Base-by-base conservation (phyloP, 1,140 invertebrate species). In the Drosophila truncata region DNA sequence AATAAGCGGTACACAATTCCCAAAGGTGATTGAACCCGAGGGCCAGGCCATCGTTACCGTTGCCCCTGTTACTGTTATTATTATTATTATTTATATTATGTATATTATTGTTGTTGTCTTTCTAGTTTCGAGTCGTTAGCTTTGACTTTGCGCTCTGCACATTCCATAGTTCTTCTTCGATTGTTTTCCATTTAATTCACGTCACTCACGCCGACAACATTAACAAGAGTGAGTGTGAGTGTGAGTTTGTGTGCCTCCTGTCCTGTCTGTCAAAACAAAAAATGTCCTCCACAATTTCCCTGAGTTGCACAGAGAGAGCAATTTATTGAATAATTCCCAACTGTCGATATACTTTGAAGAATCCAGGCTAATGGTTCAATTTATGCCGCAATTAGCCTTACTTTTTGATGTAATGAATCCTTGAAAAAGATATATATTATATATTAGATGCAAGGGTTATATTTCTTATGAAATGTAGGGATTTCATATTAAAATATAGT, bases 21-120 rank as follows among this genome's bases (percentile, higher is more conserved):
- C 42, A 78, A 78, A 72, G 76, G 76, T 78, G 65, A 78, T 78
- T 78, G 76, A 78, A 78, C 76, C 58, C 75, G 25, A 31, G n/a
- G 49, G 58, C 52, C 76, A 47, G 49, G 58, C 52, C 76, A 47
- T 60, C 66, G 76, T 58, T 59, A 54, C 65, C 74, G 66, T 63
- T 75, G 29, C 42, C 31, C 27, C n/a, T 44, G 44, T 55, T 57
- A 44, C 35, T 50, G 7, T 23, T 76, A 64, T 57, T 66, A 37
- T 31, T 54, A 23, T 31, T 60, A 16, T 62, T 41, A 42, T 42
- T 54, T 16, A 29, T 46, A 10, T 62, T 60, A 27, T 52, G 50
- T 16, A 25, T 16, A 11, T 39, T 52, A 13, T 31, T 33, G 25
- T 25, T 41, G 44, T 8, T 54, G 29, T 44, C 44, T 27, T 66